Evolutionary conservation across 2,888 invertebrate species (phyloP).

Genomic region (Torymus auratus): DNA sequence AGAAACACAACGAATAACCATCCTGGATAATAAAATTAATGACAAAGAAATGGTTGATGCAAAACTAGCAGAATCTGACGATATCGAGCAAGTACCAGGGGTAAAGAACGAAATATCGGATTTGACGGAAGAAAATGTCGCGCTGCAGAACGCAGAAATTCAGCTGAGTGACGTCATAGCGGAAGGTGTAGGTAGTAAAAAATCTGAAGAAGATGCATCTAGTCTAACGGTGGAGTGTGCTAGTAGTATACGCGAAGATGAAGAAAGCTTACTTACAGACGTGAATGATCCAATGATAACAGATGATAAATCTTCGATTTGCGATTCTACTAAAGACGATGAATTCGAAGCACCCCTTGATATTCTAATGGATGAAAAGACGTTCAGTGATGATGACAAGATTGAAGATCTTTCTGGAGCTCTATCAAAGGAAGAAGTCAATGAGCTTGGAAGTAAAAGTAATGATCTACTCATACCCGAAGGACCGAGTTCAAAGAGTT

Average conservation of each 20-base stretch:
- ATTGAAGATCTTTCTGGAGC: not conserved
- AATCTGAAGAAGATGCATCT: constrained; percentile 29
- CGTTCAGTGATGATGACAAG: not conserved
- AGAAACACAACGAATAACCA: not conserved
- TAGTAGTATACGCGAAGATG: constrained; percentile 26
- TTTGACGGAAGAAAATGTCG: constrained; percentile 16
- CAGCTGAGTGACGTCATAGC: not conserved
- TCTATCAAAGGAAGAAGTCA: not conserved
- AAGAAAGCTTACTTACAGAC: constrained; percentile 30
- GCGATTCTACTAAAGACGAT: constrained; percentile 1
- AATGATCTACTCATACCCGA: too few species aligned
- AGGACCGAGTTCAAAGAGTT: not conserved
- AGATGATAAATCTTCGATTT: constrained; percentile 25
- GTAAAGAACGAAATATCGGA: not conserved
- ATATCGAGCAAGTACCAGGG: not conserved
- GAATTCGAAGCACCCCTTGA: constrained; percentile 4
- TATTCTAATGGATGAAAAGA: constrained; percentile 32
- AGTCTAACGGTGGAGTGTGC: constrained; percentile 49
- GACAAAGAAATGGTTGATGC: not conserved
- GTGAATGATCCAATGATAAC: constrained; percentile 1
- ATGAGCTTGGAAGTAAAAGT: too few species aligned
- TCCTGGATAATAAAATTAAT: not conserved
- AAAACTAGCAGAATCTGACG: not conserved
- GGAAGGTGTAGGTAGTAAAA: constrained; percentile 20
- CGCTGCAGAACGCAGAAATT: not conserved